phyloP scores from a whole-genome alignment of 2,888 invertebrate species.

The Tubiluchus corallicola region DNA sequence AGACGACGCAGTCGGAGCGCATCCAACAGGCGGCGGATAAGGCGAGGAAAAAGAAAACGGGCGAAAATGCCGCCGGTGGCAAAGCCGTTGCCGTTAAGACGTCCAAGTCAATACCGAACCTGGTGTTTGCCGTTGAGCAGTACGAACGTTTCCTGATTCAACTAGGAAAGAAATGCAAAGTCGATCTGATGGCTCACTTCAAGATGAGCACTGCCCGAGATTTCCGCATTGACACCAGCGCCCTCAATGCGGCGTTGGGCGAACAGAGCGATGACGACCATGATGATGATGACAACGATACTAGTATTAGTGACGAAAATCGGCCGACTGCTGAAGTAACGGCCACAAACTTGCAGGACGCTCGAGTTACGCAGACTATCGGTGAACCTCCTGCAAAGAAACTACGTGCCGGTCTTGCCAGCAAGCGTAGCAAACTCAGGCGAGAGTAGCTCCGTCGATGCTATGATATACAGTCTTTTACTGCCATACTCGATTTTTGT shows the following conservation, averaged over 20 bases:
- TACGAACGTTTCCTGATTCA: conserved; percentile 32
- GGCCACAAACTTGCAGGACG: too few relatives aligned
- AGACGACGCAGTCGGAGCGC: conserved; percentile 16
- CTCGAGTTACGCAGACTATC: too few relatives aligned
- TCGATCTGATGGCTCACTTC: conserved; percentile 30
- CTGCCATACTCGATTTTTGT: too few relatives aligned
- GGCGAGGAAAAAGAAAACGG: background rate
- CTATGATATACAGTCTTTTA: too few relatives aligned
- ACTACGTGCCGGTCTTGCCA: too few relatives aligned
- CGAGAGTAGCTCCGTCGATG: too few relatives aligned
- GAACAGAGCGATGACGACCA: background rate
- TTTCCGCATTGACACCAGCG: conserved; percentile 29
- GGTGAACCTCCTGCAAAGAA: too few relatives aligned
- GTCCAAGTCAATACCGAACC: conserved; percentile 28
- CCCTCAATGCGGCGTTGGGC: conserved; percentile 19
- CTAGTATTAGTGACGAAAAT: too few relatives aligned
- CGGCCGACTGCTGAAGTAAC: too few relatives aligned
- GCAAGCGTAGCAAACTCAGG: too few relatives aligned
- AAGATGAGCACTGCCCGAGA: conserved; percentile 33
- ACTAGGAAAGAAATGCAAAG: conserved; percentile 31
- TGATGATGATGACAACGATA: conserved; percentile 1
- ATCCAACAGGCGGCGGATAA: background rate
- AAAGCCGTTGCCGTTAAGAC: conserved; percentile 29
- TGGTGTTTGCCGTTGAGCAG: conserved; percentile 32
- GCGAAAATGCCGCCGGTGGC: conserved; percentile 10